These are phyloP conservation scores for Peucedramus taeniatus DNA, from an alignment of 2,113 vertebrate genomes.

Conservation along the genomic window DNA sequence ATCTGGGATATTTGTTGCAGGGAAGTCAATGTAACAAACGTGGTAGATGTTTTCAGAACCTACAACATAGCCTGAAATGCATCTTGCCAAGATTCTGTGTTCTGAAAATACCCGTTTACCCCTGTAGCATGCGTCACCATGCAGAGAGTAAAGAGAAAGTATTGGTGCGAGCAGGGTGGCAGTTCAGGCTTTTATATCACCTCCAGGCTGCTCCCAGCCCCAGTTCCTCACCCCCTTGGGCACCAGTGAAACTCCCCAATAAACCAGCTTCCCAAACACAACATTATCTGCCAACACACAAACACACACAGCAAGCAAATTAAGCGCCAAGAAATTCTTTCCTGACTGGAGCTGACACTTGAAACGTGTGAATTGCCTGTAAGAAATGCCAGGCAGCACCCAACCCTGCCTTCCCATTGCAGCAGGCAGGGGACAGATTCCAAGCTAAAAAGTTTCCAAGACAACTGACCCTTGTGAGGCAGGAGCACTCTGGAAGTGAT, in stretches of 20 bases:
- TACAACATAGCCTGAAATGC: neutral
- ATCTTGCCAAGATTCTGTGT: neutral
- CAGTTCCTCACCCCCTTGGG: neutral
- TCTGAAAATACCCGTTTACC: neutral
- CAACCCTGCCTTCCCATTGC: neutral
- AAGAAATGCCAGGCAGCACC: neutral
- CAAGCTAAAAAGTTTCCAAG: neutral
- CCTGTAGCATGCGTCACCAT: neutral
- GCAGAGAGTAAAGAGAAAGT: neutral
- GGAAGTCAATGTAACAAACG: neutral
- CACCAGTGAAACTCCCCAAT: neutral
- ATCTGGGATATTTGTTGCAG: neutral
- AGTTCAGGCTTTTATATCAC: neutral
- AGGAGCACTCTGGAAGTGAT: neutral
- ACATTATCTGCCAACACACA: neutral
- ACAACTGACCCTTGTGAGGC: neutral
- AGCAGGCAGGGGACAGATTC: neutral
- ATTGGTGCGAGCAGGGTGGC: neutral
- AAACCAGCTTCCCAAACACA: neutral
- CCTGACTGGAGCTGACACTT: neutral
- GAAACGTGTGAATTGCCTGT: neutral
- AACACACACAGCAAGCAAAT: neutral
- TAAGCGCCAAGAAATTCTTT: neutral
- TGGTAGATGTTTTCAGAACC: neutral
- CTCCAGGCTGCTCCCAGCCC: neutral